Evolutionary conservation across 2,888 invertebrate genomes (phyloP), one percentile per base, ranked within the genome.

Genomic region (Anthrax anthrax): DNA sequence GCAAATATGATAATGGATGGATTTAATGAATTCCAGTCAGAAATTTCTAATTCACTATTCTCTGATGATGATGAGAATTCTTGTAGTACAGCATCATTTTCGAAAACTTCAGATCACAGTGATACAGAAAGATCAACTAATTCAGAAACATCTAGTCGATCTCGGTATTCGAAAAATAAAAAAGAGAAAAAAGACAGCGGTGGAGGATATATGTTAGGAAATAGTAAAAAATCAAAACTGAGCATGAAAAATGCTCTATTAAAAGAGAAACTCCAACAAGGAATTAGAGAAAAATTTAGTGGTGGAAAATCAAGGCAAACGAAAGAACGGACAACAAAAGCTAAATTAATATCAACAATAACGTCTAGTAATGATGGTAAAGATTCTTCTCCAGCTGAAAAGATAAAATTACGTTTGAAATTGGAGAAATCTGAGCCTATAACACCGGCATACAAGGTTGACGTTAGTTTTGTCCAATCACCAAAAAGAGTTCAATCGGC

Each of bases 401-500:
- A 88, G 59, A 82, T 89, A 50, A 89, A 88, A 61, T 67, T 90
- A 43, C 72, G 88, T 52, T 69, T 90, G 36, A 89, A 89, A 60
- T 65, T 90, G 50, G 89, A 88, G 57, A 87, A 87, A 61, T 80
- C 80, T 40, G 88, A 88, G 63, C 85, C 85, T 0, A 77, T 83
- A 1, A 78, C 78, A 53, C 76, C 82, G 1, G 82, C 85, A 1
- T 87, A 87, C 62, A 86, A 86, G 65, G 84, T 84, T 19, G 84
- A 85, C 59, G 79, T 84, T 27, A 81, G 81, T 53, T 84, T 82
- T 62, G 77, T 81, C 6, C 77, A 76, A 58, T 50, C 55, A 38
- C 71, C 74, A 41, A 71, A 70, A 52, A 50, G 56, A 16, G 48
- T 64, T 36, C 58, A 64, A 4, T 53, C 60, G 48, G 57, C 64